Percentiles rank a stretch among this genome's conserved stretches.
These are phyloP conservation scores for Parnassius mnemosyne DNA, from an alignment of 2,888 invertebrate genomes.

Conservation along the genomic window DNA sequence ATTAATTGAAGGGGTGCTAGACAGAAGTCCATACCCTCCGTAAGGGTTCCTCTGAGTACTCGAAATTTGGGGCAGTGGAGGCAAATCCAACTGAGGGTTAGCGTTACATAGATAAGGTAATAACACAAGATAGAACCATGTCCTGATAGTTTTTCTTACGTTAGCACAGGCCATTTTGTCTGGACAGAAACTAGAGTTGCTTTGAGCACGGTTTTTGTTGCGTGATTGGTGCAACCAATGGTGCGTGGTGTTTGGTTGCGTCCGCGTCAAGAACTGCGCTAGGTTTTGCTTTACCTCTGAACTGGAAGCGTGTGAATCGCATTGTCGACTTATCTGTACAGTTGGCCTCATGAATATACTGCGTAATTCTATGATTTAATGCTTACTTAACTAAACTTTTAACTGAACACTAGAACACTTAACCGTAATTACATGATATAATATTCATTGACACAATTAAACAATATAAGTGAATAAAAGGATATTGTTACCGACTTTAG, in stretches of 20 bases:
- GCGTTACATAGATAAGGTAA: slow-evolving; percentile 37
- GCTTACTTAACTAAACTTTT: neutral
- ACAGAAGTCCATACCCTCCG: slow-evolving; percentile 58
- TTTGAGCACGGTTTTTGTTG: slow-evolving; percentile 28
- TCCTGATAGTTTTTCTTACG: slow-evolving; percentile 45
- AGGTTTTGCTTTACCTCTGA: slow-evolving; percentile 47
- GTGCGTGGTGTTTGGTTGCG: slow-evolving; percentile 67
- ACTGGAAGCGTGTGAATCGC: slow-evolving; percentile 68
- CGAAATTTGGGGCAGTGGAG: slow-evolving; percentile 66
- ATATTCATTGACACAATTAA: too few species aligned
- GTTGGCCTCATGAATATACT: slow-evolving; percentile 9
- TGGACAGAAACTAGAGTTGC: slow-evolving; percentile 3
- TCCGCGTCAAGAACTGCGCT: slow-evolving; percentile 64
- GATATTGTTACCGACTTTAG: too few species aligned
- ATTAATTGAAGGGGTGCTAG: slow-evolving; percentile 62
- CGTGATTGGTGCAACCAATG: slow-evolving; percentile 48
- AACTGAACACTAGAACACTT: neutral
- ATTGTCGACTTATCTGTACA: slow-evolving; percentile 46
- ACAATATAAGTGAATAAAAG: too few species aligned
- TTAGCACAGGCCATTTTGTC: slow-evolving; percentile 57
- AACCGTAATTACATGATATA: too few species aligned
- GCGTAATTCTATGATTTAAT: slow-evolving; percentile 20
- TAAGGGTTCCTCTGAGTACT: slow-evolving; percentile 55
- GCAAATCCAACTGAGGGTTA: slow-evolving; percentile 78
- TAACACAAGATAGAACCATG: slow-evolving; percentile 50